Percentiles rank a stretch among this genome's conserved stretches.
Evolutionary conservation across 2,113 vertebrate species (phyloP).

Genomic region (Nesoenas mayeri): DNA sequence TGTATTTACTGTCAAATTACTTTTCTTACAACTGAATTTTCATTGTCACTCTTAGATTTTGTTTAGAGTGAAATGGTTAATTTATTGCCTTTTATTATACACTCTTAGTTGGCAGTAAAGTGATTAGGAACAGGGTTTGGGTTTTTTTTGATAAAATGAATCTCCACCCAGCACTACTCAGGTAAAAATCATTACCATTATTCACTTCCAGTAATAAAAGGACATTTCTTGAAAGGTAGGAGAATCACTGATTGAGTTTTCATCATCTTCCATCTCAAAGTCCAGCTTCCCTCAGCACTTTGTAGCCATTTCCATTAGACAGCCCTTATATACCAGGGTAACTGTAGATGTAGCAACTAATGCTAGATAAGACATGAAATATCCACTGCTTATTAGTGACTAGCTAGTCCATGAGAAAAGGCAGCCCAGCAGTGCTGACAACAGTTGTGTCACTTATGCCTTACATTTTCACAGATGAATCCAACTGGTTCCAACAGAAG

Average conservation of each 20-base stretch:
- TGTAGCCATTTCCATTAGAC: neutral
- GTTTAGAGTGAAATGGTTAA: slow-evolving; percentile 32
- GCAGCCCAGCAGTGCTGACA: neutral
- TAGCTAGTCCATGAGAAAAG: neutral
- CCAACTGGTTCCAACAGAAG: neutral
- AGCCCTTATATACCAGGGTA: neutral
- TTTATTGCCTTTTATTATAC: neutral
- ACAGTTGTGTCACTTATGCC: neutral
- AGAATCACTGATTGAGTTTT: neutral
- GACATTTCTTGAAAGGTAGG: neutral
- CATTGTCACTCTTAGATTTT: slow-evolving; percentile 7
- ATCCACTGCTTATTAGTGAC: neutral
- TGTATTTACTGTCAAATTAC: slow-evolving; percentile 49
- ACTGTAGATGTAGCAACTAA: neutral
- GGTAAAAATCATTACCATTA: neutral
- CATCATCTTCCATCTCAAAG: neutral
- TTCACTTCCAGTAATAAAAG: neutral
- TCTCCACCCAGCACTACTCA: neutral
- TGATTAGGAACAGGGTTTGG: neutral
- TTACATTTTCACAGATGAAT: neutral
- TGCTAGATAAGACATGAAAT: neutral
- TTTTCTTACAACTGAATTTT: slow-evolving; percentile 30
- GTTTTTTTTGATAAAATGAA: neutral
- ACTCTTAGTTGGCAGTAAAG: neutral
- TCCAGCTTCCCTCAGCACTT: neutral